These are phyloP conservation scores for Galleria mellonella DNA, from an alignment of 1,140 invertebrate genomes.

Conservation along the genomic window DNA sequence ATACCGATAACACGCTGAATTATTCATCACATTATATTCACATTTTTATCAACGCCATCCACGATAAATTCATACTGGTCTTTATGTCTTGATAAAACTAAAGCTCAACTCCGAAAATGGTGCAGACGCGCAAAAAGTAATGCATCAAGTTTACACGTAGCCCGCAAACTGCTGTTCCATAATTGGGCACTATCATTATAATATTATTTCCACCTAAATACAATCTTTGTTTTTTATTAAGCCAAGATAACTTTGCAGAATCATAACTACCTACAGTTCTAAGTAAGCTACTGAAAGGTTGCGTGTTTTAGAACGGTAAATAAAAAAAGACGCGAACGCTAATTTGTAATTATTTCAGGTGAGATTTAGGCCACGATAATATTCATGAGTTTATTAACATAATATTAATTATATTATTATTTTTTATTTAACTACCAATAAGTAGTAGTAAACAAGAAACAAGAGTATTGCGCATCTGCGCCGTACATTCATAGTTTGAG, in stretches of 20 bases:
- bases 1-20: constrained; percentile 72
- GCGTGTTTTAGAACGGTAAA: constrained; percentile 9
- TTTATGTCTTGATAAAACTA: constrained; percentile 72
- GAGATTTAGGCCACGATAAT: constrained; percentile 10
- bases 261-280: no score
- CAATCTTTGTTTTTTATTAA: constrained; percentile 1
- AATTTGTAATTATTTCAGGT: constrained; percentile 13
- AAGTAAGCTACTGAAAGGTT: not conserved
- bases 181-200: constrained; percentile 16
- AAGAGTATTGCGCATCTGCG: no score
- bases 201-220: constrained; percentile 10
- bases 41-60: constrained; percentile 72
- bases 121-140: constrained; percentile 35
- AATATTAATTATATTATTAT: not conserved
- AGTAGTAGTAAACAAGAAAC: no score
- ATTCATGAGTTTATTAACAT: constrained; percentile 18
- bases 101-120: constrained; percentile 63
- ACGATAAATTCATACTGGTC: constrained; percentile 67
- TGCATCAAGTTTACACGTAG: constrained; percentile 35
- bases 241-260: not conserved
- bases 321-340: constrained; percentile 3
- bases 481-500: no score
- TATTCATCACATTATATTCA: constrained; percentile 71
- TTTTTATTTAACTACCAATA: no score
- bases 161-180: constrained; percentile 13